Base-by-base conservation (phyloP, 2,113 vertebrate genomes). In the Coturnix japonica region DNA sequence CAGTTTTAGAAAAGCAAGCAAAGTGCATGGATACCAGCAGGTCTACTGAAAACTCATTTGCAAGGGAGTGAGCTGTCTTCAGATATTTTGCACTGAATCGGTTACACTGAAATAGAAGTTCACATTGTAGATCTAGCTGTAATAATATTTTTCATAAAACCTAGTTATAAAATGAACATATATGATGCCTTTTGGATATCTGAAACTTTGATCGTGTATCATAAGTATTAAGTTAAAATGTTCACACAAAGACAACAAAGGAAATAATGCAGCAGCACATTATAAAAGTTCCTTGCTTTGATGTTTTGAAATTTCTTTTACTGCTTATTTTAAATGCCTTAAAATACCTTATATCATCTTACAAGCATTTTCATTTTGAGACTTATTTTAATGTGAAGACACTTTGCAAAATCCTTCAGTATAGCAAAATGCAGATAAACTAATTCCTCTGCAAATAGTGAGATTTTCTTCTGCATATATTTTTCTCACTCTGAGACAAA, bases 231-330 rank as follows among this genome's bases (percentile, higher is more conserved):
- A 46, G 78, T 85, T 86, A 88, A 75, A 87, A 82, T 69, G 84
- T 43, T 85, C 22, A 33, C 16, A 79, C 28, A 69, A 60, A 89
- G 22, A 60, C 30, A 85, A 80, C 64, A 90, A 54, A 91, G 15
- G 28, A 59, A 65, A 79, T 78, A 67, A 94, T 77, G 16, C 5
- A 64, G 21, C n/a, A 77, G 26, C 47, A 56, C 8, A 61, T 65
- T 76, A 81, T 49, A 59, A 80, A 81, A 93, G 1, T 14, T 80
- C 41, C 49, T 78, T 79, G 41, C 63, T 92, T 93, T 95, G 90
- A 87, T 84, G 78, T 78, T 85, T 61, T 49, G 26, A 57, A 82
- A 77, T 91, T 74, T 93, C n/a, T 84, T 93, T 61, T 78, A n/a
- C 30, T 77, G 31, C 63, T 89, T 87, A 79, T 12, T 49, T 86